Evolutionary conservation across 1,140 invertebrate genomes (phyloP).

Genomic region (Camponotus pennsylvanicus): DNA sequence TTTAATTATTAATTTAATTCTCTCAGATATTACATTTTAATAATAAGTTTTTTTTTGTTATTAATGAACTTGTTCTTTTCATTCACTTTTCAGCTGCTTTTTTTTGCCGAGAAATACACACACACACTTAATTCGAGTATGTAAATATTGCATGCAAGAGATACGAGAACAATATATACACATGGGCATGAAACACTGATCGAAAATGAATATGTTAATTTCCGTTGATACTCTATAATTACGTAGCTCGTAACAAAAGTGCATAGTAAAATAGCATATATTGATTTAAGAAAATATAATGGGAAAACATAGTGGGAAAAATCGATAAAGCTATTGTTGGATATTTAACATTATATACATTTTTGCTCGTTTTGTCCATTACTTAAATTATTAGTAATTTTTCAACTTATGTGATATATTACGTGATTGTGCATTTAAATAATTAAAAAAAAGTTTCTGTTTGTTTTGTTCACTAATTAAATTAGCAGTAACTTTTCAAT

Average conservation of each 20-base stretch:
- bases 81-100: not conserved
- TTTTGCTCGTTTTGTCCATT: not conserved
- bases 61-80: not conserved
- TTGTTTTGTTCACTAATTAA: not conserved
- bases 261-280: conserved; percentile 1
- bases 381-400: not conserved
- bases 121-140: conserved; percentile 47
- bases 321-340: not conserved
- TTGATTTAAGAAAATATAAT: not conserved
- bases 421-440: not conserved
- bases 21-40: no score
- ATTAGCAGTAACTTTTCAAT: not conserved
- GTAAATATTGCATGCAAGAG: conserved; percentile 8
- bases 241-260: not conserved
- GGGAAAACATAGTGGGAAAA: not conserved
- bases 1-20: conserved; percentile 15
- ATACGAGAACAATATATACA: not conserved
- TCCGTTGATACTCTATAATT: conserved; percentile 29
- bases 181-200: conserved; percentile 21
- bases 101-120: not conserved
- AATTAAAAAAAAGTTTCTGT: not conserved
- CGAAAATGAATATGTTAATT: conserved; percentile 17
- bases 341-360: not conserved
- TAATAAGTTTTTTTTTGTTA: no score
- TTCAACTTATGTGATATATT: not conserved